Base-by-base conservation (phyloP, 2,888 invertebrate species). In the Caenorhabditis sulstoni region DNA sequence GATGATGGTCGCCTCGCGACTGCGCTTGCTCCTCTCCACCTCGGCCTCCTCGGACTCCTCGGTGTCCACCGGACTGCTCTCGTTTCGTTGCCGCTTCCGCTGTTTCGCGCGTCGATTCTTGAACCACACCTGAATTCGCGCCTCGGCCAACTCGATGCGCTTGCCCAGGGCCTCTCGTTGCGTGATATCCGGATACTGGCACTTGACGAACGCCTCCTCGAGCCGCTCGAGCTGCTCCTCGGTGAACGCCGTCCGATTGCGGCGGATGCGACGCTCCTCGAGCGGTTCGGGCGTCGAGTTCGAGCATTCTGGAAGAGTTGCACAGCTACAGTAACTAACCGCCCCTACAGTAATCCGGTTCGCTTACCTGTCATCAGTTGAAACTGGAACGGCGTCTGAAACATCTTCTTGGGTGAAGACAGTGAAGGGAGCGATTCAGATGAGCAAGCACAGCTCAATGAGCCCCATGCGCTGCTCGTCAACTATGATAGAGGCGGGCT, bases 111-210 rank as follows among this genome's bases (percentile, higher is more conserved):
- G 67, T 7, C 85, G 81, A 44, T 85, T 85, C 52, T 85, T 85
- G 79, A 85, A 85, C 85, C 85, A 85, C 22, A 84, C 83, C 76
- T 85, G 85, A 45, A 85, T 85, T n/a, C 85, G 37, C 1, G 85
- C 80, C 52, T 85, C 85, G 0, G 82, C 79, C 39, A 85, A 59
- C 1, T 73, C 77, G 4, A 79, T 84, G 14, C 77, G 59, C 58
- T 81, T 82, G 5, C 82, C 82, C 3, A 85, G 66, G 11, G 64
- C 37, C 44, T 85, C 85, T 20, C 85, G 52, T 49, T 81, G 79
- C 5, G 71, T 55, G 23, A 84, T 70, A 58, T 84, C 85, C 12
- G 85, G 85, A 58, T 85, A 85, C 44, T 83, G 82, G 20, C 81
- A 82, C 37, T 67, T 65, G 0, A 35, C 1, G 57, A 85, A 85